Base-by-base conservation (phyloP, 1,140 invertebrate species). In the Tigriopus japonicus region DNA sequence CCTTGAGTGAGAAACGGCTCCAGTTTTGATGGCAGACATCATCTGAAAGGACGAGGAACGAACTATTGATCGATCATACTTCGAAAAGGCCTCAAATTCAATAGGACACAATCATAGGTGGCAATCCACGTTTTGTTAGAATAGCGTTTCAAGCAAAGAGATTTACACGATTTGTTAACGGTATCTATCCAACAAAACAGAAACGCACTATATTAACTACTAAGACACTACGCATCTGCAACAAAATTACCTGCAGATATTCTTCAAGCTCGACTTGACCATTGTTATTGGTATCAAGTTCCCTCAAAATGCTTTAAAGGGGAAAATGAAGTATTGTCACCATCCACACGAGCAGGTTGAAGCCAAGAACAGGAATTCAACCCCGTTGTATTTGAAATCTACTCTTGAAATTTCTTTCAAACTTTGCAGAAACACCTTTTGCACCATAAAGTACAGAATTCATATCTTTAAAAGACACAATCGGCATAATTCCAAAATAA, bases 241-340 rank as follows among this genome's bases (percentile, higher is more conserved):
- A 6, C n/a, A 62, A 62, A 52, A 10, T 63, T 80, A 97, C 93
- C 87, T 97, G 91, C 70, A 98, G 78, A 75, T 96, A 98, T 76
- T 98, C 94, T 71, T 94, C 90, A 69, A 98, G 79, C 74, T 98
- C 94, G 69, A 98, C 89, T 78, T 97, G 89, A 68, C 95, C 95
- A 76, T 98, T 98, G 81, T 92, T 92, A 76, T 97, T 98, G 68
- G 94, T 85, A 78, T 98, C 95, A 69, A 98, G 95, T 80, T 98
- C 94, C 71, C 79, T 83, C 62, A 98, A 80, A 71, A 98, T 93
- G 73, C 28, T 35, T 35, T 35, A 9, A 9, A 9, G 9, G 9
- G 28, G 9, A 35, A 96, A 90, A 75, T 98, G 95, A 66, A 98
- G 78, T 74, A 94, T 85, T 73, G 28, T 95, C 87, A 56, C 95